Evolutionary conservation across 1,140 invertebrate species (phyloP), one percentile per base, ranked within the genome.

Genomic region (Zophobas atratus): DNA sequence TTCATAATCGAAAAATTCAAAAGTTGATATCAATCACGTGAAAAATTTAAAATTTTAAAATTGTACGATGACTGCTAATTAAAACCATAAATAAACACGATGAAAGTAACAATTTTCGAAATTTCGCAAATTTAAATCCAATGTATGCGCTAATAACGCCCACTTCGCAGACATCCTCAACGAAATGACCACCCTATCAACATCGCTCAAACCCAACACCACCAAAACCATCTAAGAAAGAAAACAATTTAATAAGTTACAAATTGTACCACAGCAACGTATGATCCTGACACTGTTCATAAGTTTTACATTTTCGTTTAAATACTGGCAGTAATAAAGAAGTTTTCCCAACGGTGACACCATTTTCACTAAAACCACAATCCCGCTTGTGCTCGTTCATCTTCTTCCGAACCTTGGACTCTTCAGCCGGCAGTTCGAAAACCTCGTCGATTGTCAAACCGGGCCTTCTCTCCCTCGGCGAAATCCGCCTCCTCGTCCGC

Each of bases 261-360:
- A 83, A 79, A 76, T 78, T 80, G 81, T 82, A 81, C 57, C 53
- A 77, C 51, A 82, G 78, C 20, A 84, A 76, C 51, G 80, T 81
- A 77, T 85, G 82, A 77, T 82, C 81, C 49, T 46, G 60, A 82
- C 82, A 85, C 33, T 76, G 70, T 67, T 39, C 34, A 36, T 53
- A 57, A 34, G 32, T 55, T 43, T 67, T 76, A 56, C 56, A 35
- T 71, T 70, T 74, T 51, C 43, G 35, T 78, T 78, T 82, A 36
- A 84, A 79, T 67, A 81, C 76, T 46, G 81, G 81, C 53, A 83
- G 74, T 67, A 83, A 75, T 46, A 84, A 74, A 73, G 75, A 81
- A 35, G 81, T 80, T 81, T 85, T 84, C 33, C 84, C 84, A 49
- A 84, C 72, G 75, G 76, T 82, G 6, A 84, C 56, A 71, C 84